A percentile compares a stretch with the other conserved stretches of the same genome.
Evolutionary conservation across 2,113 vertebrate genomes (phyloP).

Genomic region (Sinocyclocheilus maitianheensis): DNA sequence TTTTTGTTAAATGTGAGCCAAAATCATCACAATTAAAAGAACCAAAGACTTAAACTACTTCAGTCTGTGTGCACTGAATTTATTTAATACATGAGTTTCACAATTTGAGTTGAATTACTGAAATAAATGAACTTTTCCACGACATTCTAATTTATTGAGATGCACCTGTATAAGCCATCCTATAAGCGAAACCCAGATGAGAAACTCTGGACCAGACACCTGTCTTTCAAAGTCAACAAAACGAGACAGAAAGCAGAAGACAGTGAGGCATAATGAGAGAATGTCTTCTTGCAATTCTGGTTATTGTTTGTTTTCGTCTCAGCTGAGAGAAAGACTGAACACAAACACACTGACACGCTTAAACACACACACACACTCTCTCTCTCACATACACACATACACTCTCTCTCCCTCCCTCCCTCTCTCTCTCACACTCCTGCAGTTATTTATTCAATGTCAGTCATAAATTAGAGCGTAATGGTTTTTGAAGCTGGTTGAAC

Average conservation of each 20-base stretch:
- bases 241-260: not conserved
- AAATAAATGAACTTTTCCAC: too few species aligned
- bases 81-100: too few species aligned
- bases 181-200: too few species aligned
- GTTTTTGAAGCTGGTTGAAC: conserved; percentile 24
- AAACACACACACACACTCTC: not conserved
- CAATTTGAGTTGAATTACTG: too few species aligned
- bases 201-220: not conserved
- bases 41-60: too few species aligned
- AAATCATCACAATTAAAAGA: too few species aligned
- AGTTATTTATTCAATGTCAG: not conserved
- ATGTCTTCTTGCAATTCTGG: not conserved
- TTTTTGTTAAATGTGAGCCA: too few species aligned
- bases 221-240: not conserved
- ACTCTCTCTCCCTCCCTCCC: not conserved
- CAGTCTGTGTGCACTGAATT: too few species aligned
- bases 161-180: not conserved
- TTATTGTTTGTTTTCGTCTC: conserved; percentile 1
- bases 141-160: too few species aligned
- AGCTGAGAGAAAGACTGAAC: not conserved
- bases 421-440: not conserved
- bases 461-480: conserved; percentile 23
- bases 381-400: not conserved
- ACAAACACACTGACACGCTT: conserved; percentile 17
- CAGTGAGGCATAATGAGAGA: not conserved